Conservation (phyloP, 2,797 vertebrate genomes). For the Macropodus opercularis region DNA sequence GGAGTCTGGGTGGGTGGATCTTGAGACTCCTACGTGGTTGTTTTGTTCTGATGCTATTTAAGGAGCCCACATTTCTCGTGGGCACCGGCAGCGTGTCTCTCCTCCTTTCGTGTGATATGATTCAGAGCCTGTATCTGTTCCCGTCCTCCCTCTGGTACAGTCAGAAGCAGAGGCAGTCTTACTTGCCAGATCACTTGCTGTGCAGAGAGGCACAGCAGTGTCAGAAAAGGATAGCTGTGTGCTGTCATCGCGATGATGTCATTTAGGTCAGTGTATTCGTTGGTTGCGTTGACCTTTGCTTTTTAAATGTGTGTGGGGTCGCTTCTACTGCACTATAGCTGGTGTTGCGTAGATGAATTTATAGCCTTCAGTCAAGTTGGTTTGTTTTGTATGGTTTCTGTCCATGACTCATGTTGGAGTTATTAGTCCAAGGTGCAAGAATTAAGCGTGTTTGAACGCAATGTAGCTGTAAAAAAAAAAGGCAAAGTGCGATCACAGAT, state of each 20-base stretch:
- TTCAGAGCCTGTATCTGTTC: slow-evolving; percentile 77
- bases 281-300: slow-evolving; percentile 72
- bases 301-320: slow-evolving; percentile 58
- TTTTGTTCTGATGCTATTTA: slow-evolving; percentile 79
- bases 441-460: slow-evolving; percentile 9
- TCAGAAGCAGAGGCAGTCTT: slow-evolving; percentile 67
- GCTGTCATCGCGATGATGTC: slow-evolving; percentile 72
- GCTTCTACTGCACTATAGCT: slow-evolving; percentile 39
- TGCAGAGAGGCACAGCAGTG: slow-evolving; percentile 61
- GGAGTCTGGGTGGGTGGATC: slow-evolving; percentile 68
- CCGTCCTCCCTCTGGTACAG: slow-evolving; percentile 72
- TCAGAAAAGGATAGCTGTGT: slow-evolving; percentile 62
- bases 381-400: slow-evolving; percentile 27
- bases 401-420: slow-evolving; percentile 39
- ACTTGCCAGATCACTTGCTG: slow-evolving; percentile 71
- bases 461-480: slow-evolving; percentile 2
- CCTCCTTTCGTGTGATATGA: slow-evolving; percentile 77
- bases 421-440: slow-evolving; percentile 33
- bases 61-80: slow-evolving; percentile 78
- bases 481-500: not conserved
- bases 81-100: slow-evolving; percentile 74
- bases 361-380: slow-evolving; percentile 38
- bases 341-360: slow-evolving; percentile 52
- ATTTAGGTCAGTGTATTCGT: slow-evolving; percentile 73
- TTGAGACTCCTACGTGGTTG: slow-evolving; percentile 71